These are phyloP conservation scores for Octodonta nipae DNA, from an alignment of 2,888 invertebrate species.

Conservation along the genomic window DNA sequence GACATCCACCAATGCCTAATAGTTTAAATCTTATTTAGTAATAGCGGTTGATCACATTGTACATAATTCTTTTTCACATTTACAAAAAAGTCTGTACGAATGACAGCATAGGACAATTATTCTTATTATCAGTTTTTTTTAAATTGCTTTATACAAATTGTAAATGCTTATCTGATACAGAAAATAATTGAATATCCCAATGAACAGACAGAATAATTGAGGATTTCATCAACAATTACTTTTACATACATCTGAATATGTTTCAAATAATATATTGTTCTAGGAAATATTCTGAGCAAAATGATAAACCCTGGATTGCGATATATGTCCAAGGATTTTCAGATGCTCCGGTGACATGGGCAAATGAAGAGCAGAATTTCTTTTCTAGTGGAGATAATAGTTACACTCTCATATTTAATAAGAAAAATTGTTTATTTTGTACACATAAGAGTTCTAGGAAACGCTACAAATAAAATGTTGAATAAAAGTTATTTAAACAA, in stretches of 20 bases:
- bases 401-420: conserved; percentile 35
- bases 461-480: conserved; percentile 12
- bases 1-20: too few relatives aligned
- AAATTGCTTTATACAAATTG: too few relatives aligned
- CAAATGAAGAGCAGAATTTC: conserved; percentile 36
- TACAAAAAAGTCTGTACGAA: too few relatives aligned
- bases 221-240: too few relatives aligned
- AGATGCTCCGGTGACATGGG: conserved; percentile 40
- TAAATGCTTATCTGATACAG: too few relatives aligned
- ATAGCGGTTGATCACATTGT: too few relatives aligned
- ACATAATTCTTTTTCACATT: too few relatives aligned
- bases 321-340: conserved; percentile 44
- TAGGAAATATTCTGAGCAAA: conserved; percentile 14
- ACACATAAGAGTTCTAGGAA: conserved; percentile 13
- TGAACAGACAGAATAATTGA: too few relatives aligned
- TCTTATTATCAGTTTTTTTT: too few relatives aligned
- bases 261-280: conserved; percentile 5
- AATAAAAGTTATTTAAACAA: conserved; percentile 2
- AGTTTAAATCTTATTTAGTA: too few relatives aligned
- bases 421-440: conserved; percentile 13
- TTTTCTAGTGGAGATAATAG: conserved; percentile 41
- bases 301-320: conserved; percentile 36
- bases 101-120: too few relatives aligned
- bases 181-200: too few relatives aligned
- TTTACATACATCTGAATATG: background rate